Conservation (phyloP, 2,888 invertebrate species). For the Drosophila kambysellisi region DNA sequence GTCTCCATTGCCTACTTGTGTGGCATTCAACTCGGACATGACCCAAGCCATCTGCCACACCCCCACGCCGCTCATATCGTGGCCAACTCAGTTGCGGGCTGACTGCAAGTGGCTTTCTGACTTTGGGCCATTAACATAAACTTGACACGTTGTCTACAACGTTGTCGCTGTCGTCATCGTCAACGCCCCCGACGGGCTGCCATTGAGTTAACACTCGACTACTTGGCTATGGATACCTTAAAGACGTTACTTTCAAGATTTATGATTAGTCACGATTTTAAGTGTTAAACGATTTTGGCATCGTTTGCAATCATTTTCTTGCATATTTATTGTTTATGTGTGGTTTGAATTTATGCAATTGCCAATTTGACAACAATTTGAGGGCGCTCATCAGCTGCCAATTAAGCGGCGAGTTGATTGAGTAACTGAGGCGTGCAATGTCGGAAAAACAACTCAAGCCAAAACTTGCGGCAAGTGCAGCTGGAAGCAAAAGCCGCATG, state of each 20-base stretch:
- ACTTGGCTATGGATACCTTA: constrained; percentile 29
- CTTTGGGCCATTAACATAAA: constrained; percentile 71
- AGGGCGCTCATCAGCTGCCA: constrained; percentile 59
- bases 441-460: neutral
- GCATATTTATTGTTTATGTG: neutral
- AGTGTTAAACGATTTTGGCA: constrained; percentile 55
- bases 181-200: constrained; percentile 48
- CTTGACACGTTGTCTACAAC: constrained; percentile 66
- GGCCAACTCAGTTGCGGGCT: constrained; percentile 12
- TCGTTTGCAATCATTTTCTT: constrained; percentile 41
- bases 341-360: constrained; percentile 29
- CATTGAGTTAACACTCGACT: constrained; percentile 51
- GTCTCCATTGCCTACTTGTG: constrained; percentile 5
- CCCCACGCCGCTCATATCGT: neutral
- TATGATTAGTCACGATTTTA: constrained; percentile 76
- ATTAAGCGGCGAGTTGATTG: constrained; percentile 66
- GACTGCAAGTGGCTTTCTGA: constrained; percentile 60
- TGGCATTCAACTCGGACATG: constrained; percentile 53
- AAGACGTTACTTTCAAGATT: constrained; percentile 60
- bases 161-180: constrained; percentile 13
- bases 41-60: constrained; percentile 1
- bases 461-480: constrained; percentile 26
- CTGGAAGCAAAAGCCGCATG: constrained; percentile 16
- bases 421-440: constrained; percentile 52
- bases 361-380: constrained; percentile 15